These are phyloP conservation scores for Acipenser ruthenus DNA, from an alignment of 2,797 vertebrate species.

Conservation along the genomic window DNA sequence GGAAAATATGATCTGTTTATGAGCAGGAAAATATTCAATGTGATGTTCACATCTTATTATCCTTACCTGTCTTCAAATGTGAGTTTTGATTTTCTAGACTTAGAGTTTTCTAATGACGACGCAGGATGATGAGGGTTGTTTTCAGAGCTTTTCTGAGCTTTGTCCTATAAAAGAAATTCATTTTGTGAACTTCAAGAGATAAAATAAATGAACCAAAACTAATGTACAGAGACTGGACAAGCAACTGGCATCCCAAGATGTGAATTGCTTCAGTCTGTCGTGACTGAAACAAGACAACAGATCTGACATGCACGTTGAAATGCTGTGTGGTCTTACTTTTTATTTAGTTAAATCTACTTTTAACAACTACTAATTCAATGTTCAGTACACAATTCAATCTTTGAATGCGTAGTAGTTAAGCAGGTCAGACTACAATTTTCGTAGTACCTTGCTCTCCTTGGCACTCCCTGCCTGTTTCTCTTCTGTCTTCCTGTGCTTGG, in stretches of 20 bases:
- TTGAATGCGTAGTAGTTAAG: not conserved
- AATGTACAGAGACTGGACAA: no score
- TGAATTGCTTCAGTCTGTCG: no score
- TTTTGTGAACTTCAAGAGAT: no score
- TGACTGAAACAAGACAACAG: no score
- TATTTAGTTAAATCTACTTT: no score
- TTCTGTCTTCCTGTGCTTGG: conserved; percentile 85
- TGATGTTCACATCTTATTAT: conserved; percentile 28
- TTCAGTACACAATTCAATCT: not conserved
- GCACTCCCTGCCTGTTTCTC: conserved; percentile 71
- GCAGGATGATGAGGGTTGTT: conserved; percentile 72
- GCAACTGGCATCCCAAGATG: no score
- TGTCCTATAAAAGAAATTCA: conserved; percentile 64
- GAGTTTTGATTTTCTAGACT: conserved; percentile 84
- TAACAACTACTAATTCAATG: no score
- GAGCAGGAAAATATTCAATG: conserved; percentile 31
- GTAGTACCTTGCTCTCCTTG: conserved; percentile 77
- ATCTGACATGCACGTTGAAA: no score
- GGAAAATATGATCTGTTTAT: not conserved
- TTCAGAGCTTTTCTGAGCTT: conserved; percentile 74
- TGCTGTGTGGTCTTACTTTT: no score
- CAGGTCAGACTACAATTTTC: not conserved
- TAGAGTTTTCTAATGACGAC: conserved; percentile 68
- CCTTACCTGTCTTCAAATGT: conserved; percentile 94
- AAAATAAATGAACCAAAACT: no score